A percentile compares a stretch with the other conserved stretches of the same genome.
Evolutionary conservation across 2,113 vertebrate genomes (phyloP).

Genomic region (Haliaeetus leucogaster): DNA sequence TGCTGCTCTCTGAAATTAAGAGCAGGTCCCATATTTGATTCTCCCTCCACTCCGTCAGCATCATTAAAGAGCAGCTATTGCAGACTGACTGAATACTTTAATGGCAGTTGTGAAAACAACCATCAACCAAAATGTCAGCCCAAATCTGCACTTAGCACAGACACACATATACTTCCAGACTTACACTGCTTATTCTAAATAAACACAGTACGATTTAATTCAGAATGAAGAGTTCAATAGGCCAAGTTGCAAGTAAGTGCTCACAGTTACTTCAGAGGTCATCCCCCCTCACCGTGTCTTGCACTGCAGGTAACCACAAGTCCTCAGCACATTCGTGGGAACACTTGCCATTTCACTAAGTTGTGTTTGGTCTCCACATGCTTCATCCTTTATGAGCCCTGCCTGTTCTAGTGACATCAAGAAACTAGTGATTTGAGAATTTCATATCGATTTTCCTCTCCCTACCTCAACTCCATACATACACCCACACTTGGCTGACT

Average conservation of each 20-base stretch:
- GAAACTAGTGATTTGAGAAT: neutral
- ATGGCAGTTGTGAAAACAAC: neutral
- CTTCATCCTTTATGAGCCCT: neutral
- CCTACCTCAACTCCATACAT: neutral
- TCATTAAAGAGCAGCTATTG: neutral
- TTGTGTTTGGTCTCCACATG: neutral
- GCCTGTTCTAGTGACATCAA: neutral
- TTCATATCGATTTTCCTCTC: neutral
- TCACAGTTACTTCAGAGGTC: neutral
- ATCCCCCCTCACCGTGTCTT: neutral
- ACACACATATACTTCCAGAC: neutral
- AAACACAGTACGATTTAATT: neutral
- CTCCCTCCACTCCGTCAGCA: no score
- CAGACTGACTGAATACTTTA: neutral
- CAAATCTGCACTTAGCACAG: neutral
- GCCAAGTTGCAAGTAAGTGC: neutral
- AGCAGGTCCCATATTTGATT: neutral
- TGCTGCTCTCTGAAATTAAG: neutral
- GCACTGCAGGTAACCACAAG: neutral
- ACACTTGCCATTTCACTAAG: neutral
- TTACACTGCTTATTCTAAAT: neutral
- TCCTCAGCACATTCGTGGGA: accelerated
- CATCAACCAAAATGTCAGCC: neutral
- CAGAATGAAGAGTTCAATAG: neutral
- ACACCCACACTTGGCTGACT: neutral